Conservation (phyloP, 2,797 vertebrate genomes). For the Arrhamphus sclerolepis region DNA sequence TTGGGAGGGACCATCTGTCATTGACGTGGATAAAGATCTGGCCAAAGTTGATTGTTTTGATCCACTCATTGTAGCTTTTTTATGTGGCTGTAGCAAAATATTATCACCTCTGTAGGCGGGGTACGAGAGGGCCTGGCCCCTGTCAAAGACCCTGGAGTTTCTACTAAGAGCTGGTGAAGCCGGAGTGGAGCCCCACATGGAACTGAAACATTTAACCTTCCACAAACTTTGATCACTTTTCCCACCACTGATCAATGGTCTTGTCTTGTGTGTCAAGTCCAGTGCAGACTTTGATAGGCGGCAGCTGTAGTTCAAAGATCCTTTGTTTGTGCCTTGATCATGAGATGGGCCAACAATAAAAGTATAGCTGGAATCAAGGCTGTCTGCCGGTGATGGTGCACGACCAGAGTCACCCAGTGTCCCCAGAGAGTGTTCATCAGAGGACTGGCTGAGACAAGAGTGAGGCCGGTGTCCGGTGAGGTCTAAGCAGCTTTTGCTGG, state of each 20-base stretch:
- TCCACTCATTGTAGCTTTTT: conserved; percentile 9
- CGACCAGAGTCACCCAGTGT: conserved; percentile 68
- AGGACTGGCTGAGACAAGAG: conserved; percentile 73
- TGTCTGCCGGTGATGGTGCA: conserved; percentile 80
- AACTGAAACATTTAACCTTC: conserved; percentile 45
- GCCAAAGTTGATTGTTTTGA: conserved; percentile 46
- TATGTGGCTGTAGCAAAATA: conserved; percentile 35
- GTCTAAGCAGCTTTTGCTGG: conserved; percentile 76
- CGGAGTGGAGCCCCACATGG: conserved; percentile 24
- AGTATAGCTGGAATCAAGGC: conserved; percentile 83
- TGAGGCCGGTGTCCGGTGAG: conserved; percentile 63
- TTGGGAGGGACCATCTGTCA: conserved; percentile 69
- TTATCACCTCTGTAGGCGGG: conserved; percentile 29
- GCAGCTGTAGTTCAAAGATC: conserved; percentile 58
- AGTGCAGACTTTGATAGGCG: conserved; percentile 77
- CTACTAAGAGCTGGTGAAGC: conserved; percentile 36
- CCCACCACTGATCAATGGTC: conserved; percentile 51
- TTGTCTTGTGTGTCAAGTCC: conserved; percentile 72
- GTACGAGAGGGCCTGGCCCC: conserved; percentile 28
- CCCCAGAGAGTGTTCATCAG: conserved; percentile 72
- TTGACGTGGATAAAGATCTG: conserved; percentile 79
- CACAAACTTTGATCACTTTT: conserved; percentile 55
- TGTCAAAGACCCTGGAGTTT: conserved; percentile 17
- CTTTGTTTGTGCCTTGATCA: conserved; percentile 54
- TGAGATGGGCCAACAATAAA: conserved; percentile 80